Conservation (phyloP, 2,888 invertebrate species). For the Diploptera punctata region DNA sequence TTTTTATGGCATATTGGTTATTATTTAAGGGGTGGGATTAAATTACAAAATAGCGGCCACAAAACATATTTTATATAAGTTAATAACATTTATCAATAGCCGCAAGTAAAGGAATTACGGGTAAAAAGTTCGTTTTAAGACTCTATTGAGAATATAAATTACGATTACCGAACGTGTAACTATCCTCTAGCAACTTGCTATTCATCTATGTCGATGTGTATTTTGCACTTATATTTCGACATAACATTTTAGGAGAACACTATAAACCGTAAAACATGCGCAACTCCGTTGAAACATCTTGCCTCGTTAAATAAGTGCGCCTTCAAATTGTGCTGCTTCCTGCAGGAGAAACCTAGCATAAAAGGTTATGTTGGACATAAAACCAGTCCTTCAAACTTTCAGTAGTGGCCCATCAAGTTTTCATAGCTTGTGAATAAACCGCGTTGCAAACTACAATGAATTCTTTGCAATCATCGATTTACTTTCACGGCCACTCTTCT, state of each 20-base stretch:
- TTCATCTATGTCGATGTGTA: background rate
- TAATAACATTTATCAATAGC: too few species aligned
- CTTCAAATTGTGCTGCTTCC: background rate
- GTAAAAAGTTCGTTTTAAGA: background rate
- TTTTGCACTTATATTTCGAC: background rate
- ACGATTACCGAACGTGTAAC: background rate
- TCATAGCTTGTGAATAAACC: slow-evolving; percentile 12
- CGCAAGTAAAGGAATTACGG: too few species aligned
- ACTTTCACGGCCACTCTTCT: background rate
- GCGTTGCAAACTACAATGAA: background rate
- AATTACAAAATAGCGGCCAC: too few species aligned
- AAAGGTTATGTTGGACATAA: background rate
- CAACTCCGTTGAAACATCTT: background rate
- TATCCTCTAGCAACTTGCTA: background rate
- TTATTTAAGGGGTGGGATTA: too few species aligned
- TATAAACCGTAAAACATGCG: background rate
- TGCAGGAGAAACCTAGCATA: background rate
- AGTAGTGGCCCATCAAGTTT: slow-evolving; percentile 2
- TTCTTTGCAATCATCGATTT: background rate
- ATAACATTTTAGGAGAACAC: background rate
- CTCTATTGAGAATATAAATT: background rate
- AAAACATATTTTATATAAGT: too few species aligned
- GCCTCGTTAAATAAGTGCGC: background rate
- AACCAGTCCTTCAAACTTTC: background rate
- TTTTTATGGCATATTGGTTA: too few species aligned